Conservation (phyloP, 1,140 invertebrate genomes). For the Drosophila subpulchrella region DNA sequence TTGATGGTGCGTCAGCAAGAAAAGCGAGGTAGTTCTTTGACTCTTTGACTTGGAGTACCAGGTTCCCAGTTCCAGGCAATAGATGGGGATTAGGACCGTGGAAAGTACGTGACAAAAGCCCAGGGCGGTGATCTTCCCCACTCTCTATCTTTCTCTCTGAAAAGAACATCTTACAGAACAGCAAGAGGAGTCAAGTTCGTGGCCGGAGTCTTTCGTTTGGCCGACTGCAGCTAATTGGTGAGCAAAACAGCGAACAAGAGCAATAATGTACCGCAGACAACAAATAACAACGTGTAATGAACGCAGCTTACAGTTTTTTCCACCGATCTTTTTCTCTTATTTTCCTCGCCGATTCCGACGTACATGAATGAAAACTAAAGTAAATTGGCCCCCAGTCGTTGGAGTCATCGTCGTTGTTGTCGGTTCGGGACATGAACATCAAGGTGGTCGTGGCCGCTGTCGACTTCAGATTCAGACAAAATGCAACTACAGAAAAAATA, state of each 20-base stretch:
- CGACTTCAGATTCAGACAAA: slow-evolving; percentile 48
- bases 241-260: slow-evolving; percentile 77
- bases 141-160: too few relatives aligned
- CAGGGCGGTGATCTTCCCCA: not conserved
- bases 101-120: slow-evolving; percentile 35
- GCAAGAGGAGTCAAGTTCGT: slow-evolving; percentile 23
- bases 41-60: slow-evolving; percentile 4
- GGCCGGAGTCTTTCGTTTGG: slow-evolving; percentile 64
- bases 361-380: slow-evolving; percentile 69
- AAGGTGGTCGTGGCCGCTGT: slow-evolving; percentile 58
- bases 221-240: slow-evolving; percentile 69
- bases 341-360: slow-evolving; percentile 33
- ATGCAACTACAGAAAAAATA: slow-evolving; percentile 34
- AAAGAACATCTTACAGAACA: too few relatives aligned
- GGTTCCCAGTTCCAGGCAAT: slow-evolving; percentile 4
- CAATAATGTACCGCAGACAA: slow-evolving; percentile 80
- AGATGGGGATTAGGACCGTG: slow-evolving; percentile 29
- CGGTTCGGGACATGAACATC: slow-evolving; percentile 67
- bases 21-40: slow-evolving; percentile 54
- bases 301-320: slow-evolving; percentile 68
- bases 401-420: slow-evolving; percentile 21
- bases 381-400: slow-evolving; percentile 69
- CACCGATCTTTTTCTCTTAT: slow-evolving; percentile 29
- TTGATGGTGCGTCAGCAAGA: slow-evolving; percentile 50
- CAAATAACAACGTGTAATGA: slow-evolving; percentile 82